phyloP scores from a whole-genome alignment of 2,113 vertebrate genomes.

The Sitta europaea region DNA sequence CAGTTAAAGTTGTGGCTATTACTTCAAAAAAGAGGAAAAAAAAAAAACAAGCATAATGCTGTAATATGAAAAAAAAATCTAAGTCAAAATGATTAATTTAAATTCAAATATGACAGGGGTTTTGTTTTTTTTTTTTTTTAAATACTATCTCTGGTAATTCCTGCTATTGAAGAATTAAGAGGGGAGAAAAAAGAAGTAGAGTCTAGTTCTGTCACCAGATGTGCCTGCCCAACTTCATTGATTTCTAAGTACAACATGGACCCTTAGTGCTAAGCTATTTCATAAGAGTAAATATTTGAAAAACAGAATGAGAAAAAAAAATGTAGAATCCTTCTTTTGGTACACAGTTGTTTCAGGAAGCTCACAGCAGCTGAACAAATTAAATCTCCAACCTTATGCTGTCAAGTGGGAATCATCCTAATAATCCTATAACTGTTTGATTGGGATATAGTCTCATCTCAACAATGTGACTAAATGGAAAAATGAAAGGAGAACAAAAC shows the following conservation, averaged over 20 bases:
- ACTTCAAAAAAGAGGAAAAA: constrained; percentile 26
- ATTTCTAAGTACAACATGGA: background rate
- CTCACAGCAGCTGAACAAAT: constrained; percentile 43
- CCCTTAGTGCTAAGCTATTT: constrained; percentile 16
- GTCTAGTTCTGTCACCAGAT: constrained; percentile 2
- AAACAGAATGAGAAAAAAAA: constrained; percentile 44
- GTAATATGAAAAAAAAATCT: background rate
- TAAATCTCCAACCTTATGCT: constrained; percentile 30
- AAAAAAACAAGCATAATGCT: constrained; percentile 47
- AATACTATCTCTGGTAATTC: background rate
- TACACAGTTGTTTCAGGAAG: constrained; percentile 14
- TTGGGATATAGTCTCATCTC: background rate
- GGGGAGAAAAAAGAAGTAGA: background rate
- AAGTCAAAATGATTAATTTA: constrained; percentile 13
- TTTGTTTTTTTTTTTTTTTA: constrained; percentile 2
- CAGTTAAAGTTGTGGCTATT: constrained; percentile 63
- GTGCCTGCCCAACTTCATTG: background rate
- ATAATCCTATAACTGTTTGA: constrained; percentile 32
- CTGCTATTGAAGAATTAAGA: background rate
- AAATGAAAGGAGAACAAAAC: constrained; percentile 14
- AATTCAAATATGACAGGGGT: background rate
- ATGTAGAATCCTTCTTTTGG: constrained; percentile 11
- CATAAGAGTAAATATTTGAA: constrained; percentile 68
- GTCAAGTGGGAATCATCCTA: constrained; percentile 40
- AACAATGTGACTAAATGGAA: background rate